phyloP scores from a whole-genome alignment of 2,888 invertebrate genomes.

The Esperia sulphurella region DNA sequence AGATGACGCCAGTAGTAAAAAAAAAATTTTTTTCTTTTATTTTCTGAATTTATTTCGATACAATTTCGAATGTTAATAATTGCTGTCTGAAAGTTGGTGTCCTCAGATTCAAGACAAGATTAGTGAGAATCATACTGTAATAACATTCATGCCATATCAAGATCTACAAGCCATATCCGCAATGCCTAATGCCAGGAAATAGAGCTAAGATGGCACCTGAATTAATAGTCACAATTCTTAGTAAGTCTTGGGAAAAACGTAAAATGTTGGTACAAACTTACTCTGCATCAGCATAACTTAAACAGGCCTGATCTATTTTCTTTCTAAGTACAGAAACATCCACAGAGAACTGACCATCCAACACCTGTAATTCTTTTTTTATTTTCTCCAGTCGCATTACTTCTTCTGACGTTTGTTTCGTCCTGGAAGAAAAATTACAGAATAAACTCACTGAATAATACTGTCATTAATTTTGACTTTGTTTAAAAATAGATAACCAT shows the following conservation, averaged over 20 bases:
- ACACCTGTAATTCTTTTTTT: conserved; percentile 80
- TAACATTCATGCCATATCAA: too few species aligned
- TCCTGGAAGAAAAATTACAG: conserved; percentile 68
- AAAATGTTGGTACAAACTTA: conserved; percentile 56
- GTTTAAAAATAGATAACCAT: conserved; percentile 29
- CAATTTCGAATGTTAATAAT: too few species aligned
- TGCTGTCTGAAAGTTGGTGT: too few species aligned
- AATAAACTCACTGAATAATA: neutral
- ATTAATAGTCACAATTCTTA: neutral
- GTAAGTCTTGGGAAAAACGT: neutral
- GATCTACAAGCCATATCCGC: too few species aligned
- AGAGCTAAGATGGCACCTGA: too few species aligned
- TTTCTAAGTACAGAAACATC: conserved; percentile 87
- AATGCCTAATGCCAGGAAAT: neutral
- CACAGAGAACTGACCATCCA: conserved; percentile 83
- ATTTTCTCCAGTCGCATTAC: conserved; percentile 81
- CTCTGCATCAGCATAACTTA: conserved; percentile 87
- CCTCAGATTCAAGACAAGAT: too few species aligned
- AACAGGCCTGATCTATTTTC: conserved; percentile 87
- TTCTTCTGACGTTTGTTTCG: conserved; percentile 87
- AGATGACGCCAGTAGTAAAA: too few species aligned
- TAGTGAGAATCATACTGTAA: too few species aligned
- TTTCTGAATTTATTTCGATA: too few species aligned
- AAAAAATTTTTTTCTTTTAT: too few species aligned
- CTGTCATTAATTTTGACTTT: neutral